A percentile compares a stretch with the other conserved stretches of the same genome.
Conservation (phyloP, 2,113 vertebrate genomes). For the Passerina amoena region DNA sequence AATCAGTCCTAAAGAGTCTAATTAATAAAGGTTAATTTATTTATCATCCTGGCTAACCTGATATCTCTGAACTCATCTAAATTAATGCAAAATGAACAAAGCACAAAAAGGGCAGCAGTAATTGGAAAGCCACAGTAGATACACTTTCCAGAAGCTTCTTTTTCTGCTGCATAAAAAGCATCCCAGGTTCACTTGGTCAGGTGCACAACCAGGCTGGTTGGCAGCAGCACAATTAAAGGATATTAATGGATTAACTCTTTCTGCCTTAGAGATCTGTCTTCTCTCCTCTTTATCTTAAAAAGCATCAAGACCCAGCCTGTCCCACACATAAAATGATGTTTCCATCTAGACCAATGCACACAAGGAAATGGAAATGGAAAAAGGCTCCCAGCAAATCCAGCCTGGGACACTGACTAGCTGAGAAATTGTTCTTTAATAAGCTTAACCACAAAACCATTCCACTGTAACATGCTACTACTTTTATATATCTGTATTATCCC, state of each 20-base stretch:
- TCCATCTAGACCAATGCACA: background rate
- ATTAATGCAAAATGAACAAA: slow-evolving; percentile 39
- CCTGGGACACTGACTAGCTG: background rate
- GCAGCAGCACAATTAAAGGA: background rate
- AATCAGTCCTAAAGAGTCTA: slow-evolving; percentile 44
- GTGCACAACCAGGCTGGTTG: background rate
- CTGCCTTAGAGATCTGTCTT: background rate
- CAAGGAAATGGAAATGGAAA: background rate
- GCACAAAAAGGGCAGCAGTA: slow-evolving; percentile 34
- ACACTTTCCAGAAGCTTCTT: slow-evolving; percentile 31
- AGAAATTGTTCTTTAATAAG: background rate
- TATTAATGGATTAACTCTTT: background rate
- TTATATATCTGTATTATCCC: background rate
- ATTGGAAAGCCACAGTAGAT: background rate
- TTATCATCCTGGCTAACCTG: slow-evolving; percentile 28
- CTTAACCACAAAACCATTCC: background rate
- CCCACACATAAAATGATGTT: fast-evolving
- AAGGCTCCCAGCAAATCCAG: background rate
- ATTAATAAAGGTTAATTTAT: slow-evolving; percentile 69
- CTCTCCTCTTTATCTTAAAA: background rate
- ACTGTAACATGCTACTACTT: background rate
- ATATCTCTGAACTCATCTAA: slow-evolving; percentile 14
- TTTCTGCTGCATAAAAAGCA: background rate
- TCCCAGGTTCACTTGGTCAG: background rate
- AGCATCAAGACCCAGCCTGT: background rate